These are phyloP conservation scores for Toxostoma redivivum DNA, from an alignment of 2,113 vertebrate species.

Conservation along the genomic window DNA sequence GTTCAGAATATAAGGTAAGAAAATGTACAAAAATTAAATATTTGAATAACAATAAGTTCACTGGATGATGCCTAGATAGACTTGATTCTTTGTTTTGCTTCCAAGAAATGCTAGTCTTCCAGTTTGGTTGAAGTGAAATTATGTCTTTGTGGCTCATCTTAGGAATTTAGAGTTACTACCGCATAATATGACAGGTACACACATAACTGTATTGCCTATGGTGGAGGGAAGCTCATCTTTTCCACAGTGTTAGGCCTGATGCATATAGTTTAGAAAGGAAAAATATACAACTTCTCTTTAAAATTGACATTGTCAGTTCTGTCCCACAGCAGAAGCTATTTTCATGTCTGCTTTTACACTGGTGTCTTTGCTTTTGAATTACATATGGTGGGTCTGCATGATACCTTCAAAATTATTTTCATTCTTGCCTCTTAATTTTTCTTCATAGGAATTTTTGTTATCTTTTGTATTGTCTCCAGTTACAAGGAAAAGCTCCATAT, in stretches of 20 bases:
- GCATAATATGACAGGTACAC: rapidly evolving
- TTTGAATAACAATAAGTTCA: not conserved
- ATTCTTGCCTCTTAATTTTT: not conserved
- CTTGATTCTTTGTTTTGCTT: not conserved
- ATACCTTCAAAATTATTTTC: not conserved
- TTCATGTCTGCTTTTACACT: not conserved
- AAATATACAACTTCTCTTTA: not conserved
- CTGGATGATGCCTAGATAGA: not conserved
- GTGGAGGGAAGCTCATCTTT: not conserved
- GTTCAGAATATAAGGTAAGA: slow-evolving; percentile 74
- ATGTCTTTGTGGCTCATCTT: not conserved
- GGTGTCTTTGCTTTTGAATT: not conserved
- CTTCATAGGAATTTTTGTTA: not conserved
- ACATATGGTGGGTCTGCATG: not conserved
- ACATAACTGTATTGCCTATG: not conserved
- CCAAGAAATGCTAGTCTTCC: not conserved
- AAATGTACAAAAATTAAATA: not conserved
- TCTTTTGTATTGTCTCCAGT: not conserved
- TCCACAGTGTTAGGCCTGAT: not conserved
- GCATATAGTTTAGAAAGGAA: not conserved
- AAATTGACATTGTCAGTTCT: not conserved
- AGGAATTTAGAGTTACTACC: not conserved
- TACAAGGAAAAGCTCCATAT: not conserved
- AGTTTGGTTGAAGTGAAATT: not conserved
- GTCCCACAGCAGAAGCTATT: not conserved